Conservation (phyloP, 2,888 invertebrate species). For the Erebia aethiops region DNA sequence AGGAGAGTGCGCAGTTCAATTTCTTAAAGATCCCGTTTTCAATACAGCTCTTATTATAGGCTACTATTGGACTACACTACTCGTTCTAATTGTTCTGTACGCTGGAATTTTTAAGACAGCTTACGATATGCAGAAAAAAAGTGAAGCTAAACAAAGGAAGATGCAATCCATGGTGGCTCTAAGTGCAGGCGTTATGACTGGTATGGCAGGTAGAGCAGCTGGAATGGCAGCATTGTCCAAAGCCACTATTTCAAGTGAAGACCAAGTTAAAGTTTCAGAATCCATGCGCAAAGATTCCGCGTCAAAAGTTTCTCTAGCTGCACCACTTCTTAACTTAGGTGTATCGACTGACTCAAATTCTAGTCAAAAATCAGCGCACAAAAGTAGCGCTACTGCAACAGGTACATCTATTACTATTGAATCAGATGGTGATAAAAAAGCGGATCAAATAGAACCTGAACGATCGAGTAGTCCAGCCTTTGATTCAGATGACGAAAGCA, state of each 20-base stretch:
- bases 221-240: conserved; percentile 93
- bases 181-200: conserved; percentile 94
- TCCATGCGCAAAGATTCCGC: conserved; percentile 67
- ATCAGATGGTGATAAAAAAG: conserved; percentile 75
- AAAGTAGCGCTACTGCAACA: conserved; percentile 82
- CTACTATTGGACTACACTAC: conserved; percentile 98
- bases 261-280: conserved; percentile 84
- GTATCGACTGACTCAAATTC: conserved; percentile 84
- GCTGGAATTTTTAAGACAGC: conserved; percentile 99
- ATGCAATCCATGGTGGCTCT: conserved; percentile 97
- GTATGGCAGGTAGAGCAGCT: conserved; percentile 94
- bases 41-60: conserved; percentile 98
- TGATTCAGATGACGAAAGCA: conserved; percentile 96
- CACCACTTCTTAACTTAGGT: conserved; percentile 68
- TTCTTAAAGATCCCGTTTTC: conserved; percentile 97
- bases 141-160: conserved; percentile 97
- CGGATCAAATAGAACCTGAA: conserved; percentile 84
- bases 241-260: conserved; percentile 87
- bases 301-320: conserved; percentile 68
- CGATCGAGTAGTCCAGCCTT: conserved; percentile 96
- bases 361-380: conserved; percentile 84
- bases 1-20: conserved; percentile 97
- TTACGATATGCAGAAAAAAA: conserved; percentile 98
- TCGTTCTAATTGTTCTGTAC: conserved; percentile 97
- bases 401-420: conserved; percentile 82